phyloP scores from a whole-genome alignment of 2,888 invertebrate species.

The Aphidius colemani region DNA sequence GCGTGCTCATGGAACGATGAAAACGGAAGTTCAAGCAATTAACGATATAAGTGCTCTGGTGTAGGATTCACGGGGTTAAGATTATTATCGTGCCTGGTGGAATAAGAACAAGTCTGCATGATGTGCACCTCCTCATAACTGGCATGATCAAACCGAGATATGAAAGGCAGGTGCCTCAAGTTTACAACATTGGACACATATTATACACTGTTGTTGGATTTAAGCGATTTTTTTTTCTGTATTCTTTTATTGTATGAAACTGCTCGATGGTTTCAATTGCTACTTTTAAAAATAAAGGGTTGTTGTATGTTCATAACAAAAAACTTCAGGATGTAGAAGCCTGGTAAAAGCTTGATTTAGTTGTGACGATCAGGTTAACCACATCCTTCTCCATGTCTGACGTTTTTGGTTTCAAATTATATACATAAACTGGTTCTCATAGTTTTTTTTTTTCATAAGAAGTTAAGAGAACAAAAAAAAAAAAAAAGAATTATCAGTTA shows the following conservation, averaged over 20 bases:
- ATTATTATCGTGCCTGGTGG: conserved; percentile 46
- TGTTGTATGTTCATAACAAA: conserved; percentile 6
- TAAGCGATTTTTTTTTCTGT: conserved; percentile 31
- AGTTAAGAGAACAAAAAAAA: not conserved
- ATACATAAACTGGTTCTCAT: no score
- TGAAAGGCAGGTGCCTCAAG: conserved; percentile 53
- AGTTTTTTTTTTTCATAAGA: not conserved
- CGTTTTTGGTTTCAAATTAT: conserved; percentile 23
- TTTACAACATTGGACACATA: conserved; percentile 44
- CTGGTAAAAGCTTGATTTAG: conserved; percentile 57
- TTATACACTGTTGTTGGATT: conserved; percentile 54
- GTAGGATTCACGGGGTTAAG: conserved; percentile 47
- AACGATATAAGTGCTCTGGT: conserved; percentile 61
- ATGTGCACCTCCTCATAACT: conserved; percentile 13
- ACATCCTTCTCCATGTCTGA: conserved; percentile 49
- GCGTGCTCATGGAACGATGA: conserved; percentile 43
- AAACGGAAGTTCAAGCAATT: conserved; percentile 60
- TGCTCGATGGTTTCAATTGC: conserved; percentile 33
- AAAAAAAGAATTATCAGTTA: not conserved
- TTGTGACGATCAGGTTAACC: conserved; percentile 51
- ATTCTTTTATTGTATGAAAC: conserved; percentile 22
- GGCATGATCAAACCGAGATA: conserved; percentile 44
- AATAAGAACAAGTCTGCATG: not conserved
- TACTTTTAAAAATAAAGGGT: not conserved
- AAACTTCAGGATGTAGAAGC: conserved; percentile 53